phyloP scores from a whole-genome alignment of 2,888 invertebrate species.

The Phyllotreta cruciferae region DNA sequence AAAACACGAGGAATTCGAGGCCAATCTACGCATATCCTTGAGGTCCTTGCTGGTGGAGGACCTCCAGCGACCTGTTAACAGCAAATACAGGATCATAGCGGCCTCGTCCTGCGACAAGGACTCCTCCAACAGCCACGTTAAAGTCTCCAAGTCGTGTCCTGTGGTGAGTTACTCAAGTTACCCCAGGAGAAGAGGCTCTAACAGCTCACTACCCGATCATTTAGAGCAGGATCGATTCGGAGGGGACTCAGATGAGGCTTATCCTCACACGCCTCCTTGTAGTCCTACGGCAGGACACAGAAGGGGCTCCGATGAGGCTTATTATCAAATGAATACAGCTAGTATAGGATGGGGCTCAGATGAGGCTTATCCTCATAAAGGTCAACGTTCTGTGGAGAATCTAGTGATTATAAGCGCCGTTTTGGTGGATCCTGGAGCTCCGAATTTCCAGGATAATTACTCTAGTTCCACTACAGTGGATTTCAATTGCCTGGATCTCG shows the following conservation, averaged over 20 bases:
- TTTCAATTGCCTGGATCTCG: conserved; percentile 90
- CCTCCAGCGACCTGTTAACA: conserved; percentile 75
- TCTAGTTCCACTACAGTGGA: conserved; percentile 77
- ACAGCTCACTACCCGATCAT: conserved; percentile 68
- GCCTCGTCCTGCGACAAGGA: conserved; percentile 64
- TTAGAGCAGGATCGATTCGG: conserved; percentile 64
- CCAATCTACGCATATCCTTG: conserved; percentile 79
- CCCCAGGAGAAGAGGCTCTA: conserved; percentile 46
- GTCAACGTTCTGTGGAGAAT: conserved; percentile 72
- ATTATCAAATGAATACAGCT: too few relatives aligned
- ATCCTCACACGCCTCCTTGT: conserved; percentile 67
- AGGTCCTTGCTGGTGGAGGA: conserved; percentile 92
- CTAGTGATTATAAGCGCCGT: conserved; percentile 77
- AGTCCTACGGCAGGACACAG: conserved; percentile 54
- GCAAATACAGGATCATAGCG: conserved; percentile 82
- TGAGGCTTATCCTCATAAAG: too few relatives aligned
- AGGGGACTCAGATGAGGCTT: conserved; percentile 28
- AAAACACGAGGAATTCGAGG: conserved; percentile 71
- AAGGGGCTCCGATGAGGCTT: too few relatives aligned
- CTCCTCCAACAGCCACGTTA: conserved; percentile 58
- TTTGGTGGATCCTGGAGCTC: conserved; percentile 70
- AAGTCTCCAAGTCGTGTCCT: conserved; percentile 83
- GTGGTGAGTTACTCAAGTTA: conserved; percentile 64
- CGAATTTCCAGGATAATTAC: conserved; percentile 70
- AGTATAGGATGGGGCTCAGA: too few relatives aligned